Percentiles rank a stretch among this genome's conserved stretches.
These are phyloP conservation scores for Lampropteryx suffumata DNA, from an alignment of 2,888 invertebrate genomes.

Conservation along the genomic window DNA sequence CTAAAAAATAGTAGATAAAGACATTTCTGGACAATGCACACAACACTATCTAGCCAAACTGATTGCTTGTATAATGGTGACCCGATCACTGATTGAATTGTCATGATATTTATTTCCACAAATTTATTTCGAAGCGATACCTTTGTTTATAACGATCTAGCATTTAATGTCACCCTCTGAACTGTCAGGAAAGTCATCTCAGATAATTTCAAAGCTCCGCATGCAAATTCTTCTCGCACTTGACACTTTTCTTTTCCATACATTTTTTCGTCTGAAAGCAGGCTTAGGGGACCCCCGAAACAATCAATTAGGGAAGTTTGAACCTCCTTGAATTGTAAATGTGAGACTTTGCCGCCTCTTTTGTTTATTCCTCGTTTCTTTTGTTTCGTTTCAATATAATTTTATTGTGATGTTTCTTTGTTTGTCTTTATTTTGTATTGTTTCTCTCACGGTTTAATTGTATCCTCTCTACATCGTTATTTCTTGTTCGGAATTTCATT, in stretches of 20 bases:
- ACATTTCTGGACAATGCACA: too few species aligned
- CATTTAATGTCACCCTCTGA: too few species aligned
- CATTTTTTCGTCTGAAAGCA: conserved; percentile 57
- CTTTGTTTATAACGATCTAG: too few species aligned
- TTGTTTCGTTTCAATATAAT: conserved; percentile 48
- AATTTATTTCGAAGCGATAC: too few species aligned
- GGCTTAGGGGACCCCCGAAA: conserved; percentile 64
- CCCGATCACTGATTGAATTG: too few species aligned
- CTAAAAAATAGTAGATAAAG: too few species aligned
- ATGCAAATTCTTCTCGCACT: conserved; percentile 29
- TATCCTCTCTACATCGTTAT: conserved; percentile 22
- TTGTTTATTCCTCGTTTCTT: conserved; percentile 46
- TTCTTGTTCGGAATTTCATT: conserved; percentile 12
- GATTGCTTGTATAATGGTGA: too few species aligned
- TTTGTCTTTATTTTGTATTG: conserved; percentile 28
- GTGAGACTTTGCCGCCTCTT: conserved; percentile 48
- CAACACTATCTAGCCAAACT: too few species aligned
- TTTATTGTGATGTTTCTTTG: conserved; percentile 40
- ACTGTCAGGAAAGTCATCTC: too few species aligned
- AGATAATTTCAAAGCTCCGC: conserved; percentile 15
- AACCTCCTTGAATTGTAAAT: conserved; percentile 73
- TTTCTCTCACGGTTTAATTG: conserved; percentile 26
- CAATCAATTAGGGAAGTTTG: conserved; percentile 75
- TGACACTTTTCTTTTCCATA: conserved; percentile 37
- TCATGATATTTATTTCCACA: too few species aligned